A percentile compares a stretch with the other conserved stretches of the same genome.
Conservation (phyloP, 2,797 vertebrate species). For the Xiphorhynchus erythropygius region DNA sequence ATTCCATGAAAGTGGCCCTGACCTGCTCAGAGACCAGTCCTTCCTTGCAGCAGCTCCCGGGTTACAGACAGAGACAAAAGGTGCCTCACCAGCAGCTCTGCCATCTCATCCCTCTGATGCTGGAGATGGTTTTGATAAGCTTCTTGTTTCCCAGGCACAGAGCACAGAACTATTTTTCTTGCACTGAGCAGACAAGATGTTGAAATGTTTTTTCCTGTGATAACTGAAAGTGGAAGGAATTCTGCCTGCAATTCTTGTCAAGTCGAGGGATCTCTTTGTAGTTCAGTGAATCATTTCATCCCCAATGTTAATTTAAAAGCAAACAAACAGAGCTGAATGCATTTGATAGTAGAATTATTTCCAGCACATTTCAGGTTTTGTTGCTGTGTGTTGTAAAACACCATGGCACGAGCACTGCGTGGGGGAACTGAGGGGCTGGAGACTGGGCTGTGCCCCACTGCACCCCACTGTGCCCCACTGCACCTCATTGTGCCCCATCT, state of each 20-base stretch:
- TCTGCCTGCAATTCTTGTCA: slow-evolving; percentile 55
- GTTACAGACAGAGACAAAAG: background rate
- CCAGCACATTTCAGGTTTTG: slow-evolving; percentile 45
- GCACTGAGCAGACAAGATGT: slow-evolving; percentile 48
- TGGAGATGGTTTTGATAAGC: slow-evolving; percentile 48
- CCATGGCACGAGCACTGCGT: accelerated
- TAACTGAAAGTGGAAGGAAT: slow-evolving; percentile 51
- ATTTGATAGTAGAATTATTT: slow-evolving; percentile 44
- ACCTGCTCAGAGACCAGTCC: background rate
- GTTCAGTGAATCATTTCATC: slow-evolving; percentile 60
- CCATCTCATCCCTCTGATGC: slow-evolving; percentile 8
- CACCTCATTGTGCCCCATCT: accelerated
- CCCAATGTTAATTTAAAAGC: slow-evolving; percentile 60
- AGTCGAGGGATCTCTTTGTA: slow-evolving; percentile 61
- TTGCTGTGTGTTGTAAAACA: background rate
- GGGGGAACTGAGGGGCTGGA: background rate
- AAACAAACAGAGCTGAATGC: slow-evolving; percentile 63
- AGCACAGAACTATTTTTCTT: slow-evolving; percentile 48
- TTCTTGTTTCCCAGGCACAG: slow-evolving; percentile 24
- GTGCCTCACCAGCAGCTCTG: background rate
- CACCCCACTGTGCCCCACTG: background rate
- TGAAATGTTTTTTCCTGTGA: slow-evolving; percentile 62
- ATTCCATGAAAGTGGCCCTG: background rate
- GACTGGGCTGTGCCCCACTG: background rate
- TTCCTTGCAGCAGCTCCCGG: accelerated